Evolutionary conservation across 2,113 vertebrate genomes (phyloP), one percentile per base, ranked within the genome.

Genomic region (Oreochromis spilurus): DNA sequence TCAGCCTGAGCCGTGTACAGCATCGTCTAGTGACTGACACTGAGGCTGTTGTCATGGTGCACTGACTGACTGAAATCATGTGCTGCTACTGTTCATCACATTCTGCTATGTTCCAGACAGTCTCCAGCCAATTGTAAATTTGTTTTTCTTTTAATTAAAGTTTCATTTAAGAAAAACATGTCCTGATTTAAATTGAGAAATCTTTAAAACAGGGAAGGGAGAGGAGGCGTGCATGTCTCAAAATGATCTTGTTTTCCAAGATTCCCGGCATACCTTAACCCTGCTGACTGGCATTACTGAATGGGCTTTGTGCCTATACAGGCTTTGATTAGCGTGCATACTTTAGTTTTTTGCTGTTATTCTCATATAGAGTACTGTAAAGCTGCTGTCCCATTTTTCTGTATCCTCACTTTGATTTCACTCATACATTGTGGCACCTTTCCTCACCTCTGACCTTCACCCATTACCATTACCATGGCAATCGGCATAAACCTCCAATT

Each of bases 241-340:
- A 29, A 60, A 58, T 58, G 2, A 86, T 78, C 10, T 38, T 85
- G 53, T 86, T 77, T 26, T 54, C 38, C 19, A 72, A 53, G 84
- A 89, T 92, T 89, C 84, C 70, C 55, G 38, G 43, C 81, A 84
- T 83, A 31, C 50, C 77, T 36, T 58, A 82, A 34, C 53, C 34
- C 50, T 70, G 45, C 55, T 88, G 85, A 85, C 78, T 72, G 70
- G 40, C 78, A 48, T 31, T 55, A 11, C 40, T 82, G 60, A 85
- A 83, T 79, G 54, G 40, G 36, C 19, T 88, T 34, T 79, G 34
- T 86, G 36, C 48, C 19, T 48, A 19, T 38, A 19, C 29, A 9
- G 8, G 38, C 8, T 40, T 81, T 29, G 17, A 45, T 21, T 19
- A 9, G 19, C 19, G 7, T 70, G 14, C 31, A 16, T 52, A 72